Evolutionary conservation across 2,113 vertebrate genomes (phyloP).

Genomic region (Probosciger aterrimus): DNA sequence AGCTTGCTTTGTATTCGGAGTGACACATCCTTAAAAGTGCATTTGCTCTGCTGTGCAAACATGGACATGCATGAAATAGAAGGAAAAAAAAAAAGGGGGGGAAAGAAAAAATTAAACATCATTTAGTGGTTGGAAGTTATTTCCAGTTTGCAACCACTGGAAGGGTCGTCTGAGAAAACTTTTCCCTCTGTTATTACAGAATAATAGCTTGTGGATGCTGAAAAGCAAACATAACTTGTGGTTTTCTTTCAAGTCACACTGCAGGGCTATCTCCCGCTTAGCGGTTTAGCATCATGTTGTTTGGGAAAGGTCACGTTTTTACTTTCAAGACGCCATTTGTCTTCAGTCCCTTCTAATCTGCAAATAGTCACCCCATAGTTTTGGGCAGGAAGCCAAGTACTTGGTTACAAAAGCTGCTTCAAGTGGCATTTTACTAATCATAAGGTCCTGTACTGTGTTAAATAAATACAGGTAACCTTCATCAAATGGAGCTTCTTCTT

Average conservation of each 20-base stretch:
- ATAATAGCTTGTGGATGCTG: conserved; percentile 72
- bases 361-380: conserved; percentile 54
- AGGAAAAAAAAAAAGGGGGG: not conserved
- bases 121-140: conserved; percentile 75
- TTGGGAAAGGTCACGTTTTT: conserved; percentile 67
- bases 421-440: conserved; percentile 32
- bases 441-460: not conserved
- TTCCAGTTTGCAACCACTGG: conserved; percentile 73
- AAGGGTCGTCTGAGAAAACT: conserved; percentile 67
- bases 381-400: conserved; percentile 44
- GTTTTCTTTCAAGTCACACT: conserved; percentile 73
- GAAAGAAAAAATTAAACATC: conserved; percentile 52
- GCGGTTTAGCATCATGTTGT: conserved; percentile 60
- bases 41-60: conserved; percentile 57
- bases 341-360: conserved; percentile 59
- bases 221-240: conserved; percentile 73
- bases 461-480: conserved; percentile 18
- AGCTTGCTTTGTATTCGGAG: conserved; percentile 37
- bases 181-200: conserved; percentile 75
- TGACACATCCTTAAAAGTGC: conserved; percentile 40
- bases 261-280: conserved; percentile 68
- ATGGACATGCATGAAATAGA: conserved; percentile 59
- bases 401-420: conserved; percentile 33
- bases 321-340: conserved; percentile 71
- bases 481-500: not conserved